These are phyloP conservation scores for Linyphia triangularis DNA, from an alignment of 2,888 invertebrate species.

Conservation along the genomic window DNA sequence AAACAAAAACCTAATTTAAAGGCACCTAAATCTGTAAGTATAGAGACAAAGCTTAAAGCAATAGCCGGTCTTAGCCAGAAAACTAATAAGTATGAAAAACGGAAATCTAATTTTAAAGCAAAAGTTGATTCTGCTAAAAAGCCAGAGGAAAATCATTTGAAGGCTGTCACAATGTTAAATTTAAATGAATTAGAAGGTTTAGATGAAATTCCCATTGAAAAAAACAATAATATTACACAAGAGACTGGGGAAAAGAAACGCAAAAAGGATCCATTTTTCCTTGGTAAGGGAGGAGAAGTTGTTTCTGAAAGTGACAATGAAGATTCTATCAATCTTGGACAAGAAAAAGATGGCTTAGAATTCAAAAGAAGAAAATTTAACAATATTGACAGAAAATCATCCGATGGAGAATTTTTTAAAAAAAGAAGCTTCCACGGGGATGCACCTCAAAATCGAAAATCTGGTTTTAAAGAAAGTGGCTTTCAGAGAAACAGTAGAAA, in stretches of 20 bases:
- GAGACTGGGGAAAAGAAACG: not conserved
- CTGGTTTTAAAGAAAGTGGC: not conserved
- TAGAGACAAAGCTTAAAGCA: not conserved
- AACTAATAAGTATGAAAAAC: not conserved
- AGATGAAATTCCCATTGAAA: conserved; percentile 49
- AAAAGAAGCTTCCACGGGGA: not conserved
- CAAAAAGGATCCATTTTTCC: conserved; percentile 47
- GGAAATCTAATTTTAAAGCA: not conserved
- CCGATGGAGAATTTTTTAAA: not conserved
- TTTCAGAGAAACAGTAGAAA: not conserved
- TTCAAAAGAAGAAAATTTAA: not conserved
- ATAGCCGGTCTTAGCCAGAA: not conserved
- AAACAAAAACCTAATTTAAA: not conserved
- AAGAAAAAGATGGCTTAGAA: not conserved
- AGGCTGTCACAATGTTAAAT: conserved; percentile 38
- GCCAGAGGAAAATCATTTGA: not conserved
- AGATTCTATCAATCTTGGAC: not conserved
- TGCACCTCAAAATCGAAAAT: not conserved
- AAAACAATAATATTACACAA: not conserved
- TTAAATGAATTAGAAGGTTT: conserved; percentile 31
- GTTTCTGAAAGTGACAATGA: conserved; percentile 26
- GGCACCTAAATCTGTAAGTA: not conserved
- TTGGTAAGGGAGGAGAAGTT: not conserved
- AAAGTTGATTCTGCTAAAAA: not conserved
- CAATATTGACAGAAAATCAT: not conserved